Percentiles rank a stretch among this genome's conserved stretches.
Conservation (phyloP, 92 coral and sea anemone genomes). For the Nematostella vectensis region DNA sequence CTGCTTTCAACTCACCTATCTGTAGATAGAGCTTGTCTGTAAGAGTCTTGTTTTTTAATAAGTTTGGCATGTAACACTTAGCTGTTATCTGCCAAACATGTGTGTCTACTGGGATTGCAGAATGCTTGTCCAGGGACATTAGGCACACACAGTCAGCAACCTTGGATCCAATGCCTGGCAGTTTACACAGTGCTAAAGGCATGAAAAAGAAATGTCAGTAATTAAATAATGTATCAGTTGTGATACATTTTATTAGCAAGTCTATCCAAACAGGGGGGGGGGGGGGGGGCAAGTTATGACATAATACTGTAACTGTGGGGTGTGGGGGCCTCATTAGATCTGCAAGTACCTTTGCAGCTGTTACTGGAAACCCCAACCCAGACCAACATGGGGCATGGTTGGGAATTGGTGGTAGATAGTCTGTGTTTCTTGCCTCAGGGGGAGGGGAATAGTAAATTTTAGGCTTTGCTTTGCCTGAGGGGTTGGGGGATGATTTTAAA, state of each 20-base stretch:
- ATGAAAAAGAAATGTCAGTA: not conserved
- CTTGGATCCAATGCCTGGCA: slow-evolving; percentile 96
- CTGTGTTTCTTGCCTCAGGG: no score
- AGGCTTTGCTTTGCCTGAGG: no score
- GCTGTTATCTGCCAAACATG: slow-evolving; percentile 94
- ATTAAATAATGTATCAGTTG: not conserved
- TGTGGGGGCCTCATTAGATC: no score
- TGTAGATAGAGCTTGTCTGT: slow-evolving; percentile 76
- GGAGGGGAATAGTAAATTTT: no score
- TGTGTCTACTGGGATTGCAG: slow-evolving; percentile 94
- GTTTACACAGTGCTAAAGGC: slow-evolving; percentile 64
- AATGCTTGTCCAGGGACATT: slow-evolving; percentile 89
- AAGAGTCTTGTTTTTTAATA: slow-evolving; percentile 64
- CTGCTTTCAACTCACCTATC: slow-evolving; percentile 46
- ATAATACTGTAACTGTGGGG: no score
- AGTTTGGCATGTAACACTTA: slow-evolving; percentile 56
- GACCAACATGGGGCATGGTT: no score
- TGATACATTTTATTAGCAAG: not conserved
- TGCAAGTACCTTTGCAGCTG: no score
- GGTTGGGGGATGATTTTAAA: no score
- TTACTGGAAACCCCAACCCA: no score
- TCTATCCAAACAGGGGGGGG: not conserved
- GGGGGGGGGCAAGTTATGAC: no score
- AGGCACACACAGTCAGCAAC: slow-evolving; percentile 98
- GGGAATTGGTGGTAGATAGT: no score